Percentiles rank a stretch among this genome's conserved stretches.
Conservation (phyloP, 2,888 invertebrate genomes). For the Plutella xylostella region DNA sequence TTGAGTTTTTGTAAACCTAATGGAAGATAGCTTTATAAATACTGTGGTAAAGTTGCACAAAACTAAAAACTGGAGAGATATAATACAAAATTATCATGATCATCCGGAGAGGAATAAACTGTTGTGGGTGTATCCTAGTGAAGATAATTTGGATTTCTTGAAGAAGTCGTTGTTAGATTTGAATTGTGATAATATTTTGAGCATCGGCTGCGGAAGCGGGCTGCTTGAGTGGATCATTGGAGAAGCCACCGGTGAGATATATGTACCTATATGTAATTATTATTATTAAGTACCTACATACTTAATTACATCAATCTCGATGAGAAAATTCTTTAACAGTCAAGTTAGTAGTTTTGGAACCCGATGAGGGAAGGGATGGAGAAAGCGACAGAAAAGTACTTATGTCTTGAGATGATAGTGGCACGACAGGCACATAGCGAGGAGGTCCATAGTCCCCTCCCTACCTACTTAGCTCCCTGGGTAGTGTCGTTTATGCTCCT, state of each 20-base stretch:
- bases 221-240: conserved; percentile 84
- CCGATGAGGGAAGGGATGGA: too few species aligned
- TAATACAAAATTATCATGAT: conserved; percentile 52
- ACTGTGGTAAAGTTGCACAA: conserved; percentile 45
- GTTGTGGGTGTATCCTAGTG: conserved; percentile 81
- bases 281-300: too few species aligned
- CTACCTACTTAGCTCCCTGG: too few species aligned
- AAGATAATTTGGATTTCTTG: conserved; percentile 72
- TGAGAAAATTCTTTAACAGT: too few species aligned
- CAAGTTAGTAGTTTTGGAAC: too few species aligned
- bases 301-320: too few species aligned
- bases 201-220: conserved; percentile 85
- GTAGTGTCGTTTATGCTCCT: too few species aligned
- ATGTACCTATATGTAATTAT: too few species aligned
- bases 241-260: conserved; percentile 70
- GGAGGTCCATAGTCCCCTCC: too few species aligned
- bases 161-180: conserved; percentile 47
- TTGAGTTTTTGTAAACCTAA: conserved; percentile 11
- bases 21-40: conserved; percentile 50
- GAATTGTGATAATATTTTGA: conserved; percentile 65
- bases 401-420: too few species aligned
- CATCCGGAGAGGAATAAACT: conserved; percentile 66
- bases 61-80: conserved; percentile 56
- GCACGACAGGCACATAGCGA: too few species aligned
- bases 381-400: too few species aligned